Percentiles rank a stretch among this genome's conserved stretches.
Evolutionary conservation across 2,113 vertebrate species (phyloP).

Genomic region (Terrapene triunguis): DNA sequence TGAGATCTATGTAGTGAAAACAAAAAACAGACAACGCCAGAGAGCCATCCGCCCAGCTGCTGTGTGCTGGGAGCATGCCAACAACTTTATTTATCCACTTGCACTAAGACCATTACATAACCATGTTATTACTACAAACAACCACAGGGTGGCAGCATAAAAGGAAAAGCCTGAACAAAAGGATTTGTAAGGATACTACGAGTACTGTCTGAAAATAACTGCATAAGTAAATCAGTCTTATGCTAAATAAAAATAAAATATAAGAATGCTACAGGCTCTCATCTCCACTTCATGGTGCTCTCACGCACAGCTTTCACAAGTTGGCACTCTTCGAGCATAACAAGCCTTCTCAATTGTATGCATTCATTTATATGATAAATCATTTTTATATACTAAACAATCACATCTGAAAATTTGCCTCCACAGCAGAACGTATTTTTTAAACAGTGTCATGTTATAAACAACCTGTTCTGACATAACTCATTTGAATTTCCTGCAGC

Average conservation of each 20-base stretch:
- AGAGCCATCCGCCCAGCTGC: not conserved
- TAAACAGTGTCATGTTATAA: not conserved
- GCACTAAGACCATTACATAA: not conserved
- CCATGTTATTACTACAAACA: not conserved
- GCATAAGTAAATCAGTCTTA: not conserved
- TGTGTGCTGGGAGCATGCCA: not conserved
- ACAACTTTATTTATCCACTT: not conserved
- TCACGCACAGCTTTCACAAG: not conserved
- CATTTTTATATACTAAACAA: not conserved
- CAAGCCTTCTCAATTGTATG: not conserved
- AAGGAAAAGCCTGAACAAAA: not conserved
- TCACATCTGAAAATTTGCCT: not conserved
- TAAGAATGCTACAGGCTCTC: not conserved
- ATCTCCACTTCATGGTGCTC: not conserved
- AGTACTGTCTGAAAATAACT: not conserved
- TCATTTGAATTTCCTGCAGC: not conserved
- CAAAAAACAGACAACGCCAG: accelerated
- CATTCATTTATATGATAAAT: not conserved
- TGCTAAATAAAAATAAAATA: not conserved
- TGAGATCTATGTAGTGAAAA: accelerated
- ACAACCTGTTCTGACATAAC: not conserved
- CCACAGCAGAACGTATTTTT: not conserved
- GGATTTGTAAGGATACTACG: not conserved
- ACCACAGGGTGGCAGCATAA: not conserved
- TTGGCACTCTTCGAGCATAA: not conserved